These are phyloP conservation scores for Ellobius talpinus DNA, from an alignment of 2,113 vertebrate genomes.

Conservation along the genomic window DNA sequence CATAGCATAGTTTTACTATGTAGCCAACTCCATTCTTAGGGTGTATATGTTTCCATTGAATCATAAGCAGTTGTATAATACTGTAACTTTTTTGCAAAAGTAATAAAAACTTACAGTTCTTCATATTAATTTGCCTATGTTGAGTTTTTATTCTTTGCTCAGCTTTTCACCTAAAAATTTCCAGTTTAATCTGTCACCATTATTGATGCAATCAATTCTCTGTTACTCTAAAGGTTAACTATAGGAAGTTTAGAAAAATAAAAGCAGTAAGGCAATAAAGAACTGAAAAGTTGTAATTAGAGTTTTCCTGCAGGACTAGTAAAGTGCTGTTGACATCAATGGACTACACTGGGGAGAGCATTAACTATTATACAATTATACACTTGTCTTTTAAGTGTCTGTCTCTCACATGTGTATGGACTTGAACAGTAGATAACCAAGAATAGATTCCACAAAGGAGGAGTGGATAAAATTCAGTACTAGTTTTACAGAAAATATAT, in stretches of 20 bases:
- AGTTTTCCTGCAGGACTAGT: not conserved
- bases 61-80: not conserved
- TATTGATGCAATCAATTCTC: conserved; percentile 8
- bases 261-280: not conserved
- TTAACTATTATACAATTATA: not conserved
- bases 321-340: not conserved
- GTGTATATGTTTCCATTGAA: not conserved
- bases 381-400: not conserved
- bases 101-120: not conserved
- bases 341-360: not conserved
- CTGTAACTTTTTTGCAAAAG: not conserved
- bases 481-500: not conserved
- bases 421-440: not conserved
- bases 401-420: not conserved
- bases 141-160: not conserved
- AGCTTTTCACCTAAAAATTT: not conserved
- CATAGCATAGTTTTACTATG: not conserved
- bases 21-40: not conserved
- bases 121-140: not conserved
- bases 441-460: not conserved
- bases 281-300: not conserved
- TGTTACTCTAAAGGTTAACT: not conserved
- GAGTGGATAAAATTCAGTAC: not conserved
- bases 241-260: not conserved
- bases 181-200: not conserved